Conservation (phyloP, 2,888 invertebrate genomes). For the Stramonita haemastoma region DNA sequence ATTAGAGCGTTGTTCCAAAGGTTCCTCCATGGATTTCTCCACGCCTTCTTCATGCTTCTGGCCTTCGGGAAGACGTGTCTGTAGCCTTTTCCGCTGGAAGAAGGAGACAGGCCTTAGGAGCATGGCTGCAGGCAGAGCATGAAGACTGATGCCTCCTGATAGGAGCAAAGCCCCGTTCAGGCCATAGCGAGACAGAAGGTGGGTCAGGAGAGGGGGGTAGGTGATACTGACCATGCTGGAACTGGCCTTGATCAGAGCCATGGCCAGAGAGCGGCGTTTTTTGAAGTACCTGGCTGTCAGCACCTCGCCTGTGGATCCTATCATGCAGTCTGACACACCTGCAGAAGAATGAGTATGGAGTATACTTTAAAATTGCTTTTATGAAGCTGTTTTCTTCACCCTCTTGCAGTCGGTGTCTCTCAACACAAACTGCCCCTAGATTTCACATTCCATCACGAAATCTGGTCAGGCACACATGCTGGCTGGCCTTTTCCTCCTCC, state of each 20-base stretch:
- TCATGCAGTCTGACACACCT: conserved; percentile 21
- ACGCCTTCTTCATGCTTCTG: not conserved
- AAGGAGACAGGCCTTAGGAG: conserved; percentile 1
- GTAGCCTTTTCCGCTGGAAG: not conserved
- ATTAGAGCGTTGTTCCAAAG: too few relatives aligned
- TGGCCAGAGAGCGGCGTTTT: conserved; percentile 15
- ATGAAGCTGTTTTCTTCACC: too few relatives aligned
- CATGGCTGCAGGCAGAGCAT: conserved; percentile 12
- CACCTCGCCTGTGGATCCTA: conserved; percentile 19
- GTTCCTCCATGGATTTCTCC: too few relatives aligned
- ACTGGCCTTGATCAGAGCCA: not conserved
- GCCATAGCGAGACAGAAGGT: not conserved
- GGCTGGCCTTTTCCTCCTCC: too few relatives aligned
- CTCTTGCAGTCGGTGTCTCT: too few relatives aligned
- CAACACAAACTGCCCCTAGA: too few relatives aligned
- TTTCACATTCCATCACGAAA: too few relatives aligned
- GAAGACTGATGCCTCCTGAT: not conserved
- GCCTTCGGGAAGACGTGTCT: not conserved
- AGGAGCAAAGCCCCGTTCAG: conserved; percentile 32
- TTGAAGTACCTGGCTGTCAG: conserved; percentile 28
- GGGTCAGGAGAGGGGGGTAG: conserved; percentile 17
- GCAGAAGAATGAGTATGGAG: not conserved
- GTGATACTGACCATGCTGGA: conserved; percentile 6
- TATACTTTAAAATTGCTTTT: too few relatives aligned
- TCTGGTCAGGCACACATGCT: too few relatives aligned